phyloP scores from a whole-genome alignment of 2,888 invertebrate species.

The Synanthedon tipuliformis region DNA sequence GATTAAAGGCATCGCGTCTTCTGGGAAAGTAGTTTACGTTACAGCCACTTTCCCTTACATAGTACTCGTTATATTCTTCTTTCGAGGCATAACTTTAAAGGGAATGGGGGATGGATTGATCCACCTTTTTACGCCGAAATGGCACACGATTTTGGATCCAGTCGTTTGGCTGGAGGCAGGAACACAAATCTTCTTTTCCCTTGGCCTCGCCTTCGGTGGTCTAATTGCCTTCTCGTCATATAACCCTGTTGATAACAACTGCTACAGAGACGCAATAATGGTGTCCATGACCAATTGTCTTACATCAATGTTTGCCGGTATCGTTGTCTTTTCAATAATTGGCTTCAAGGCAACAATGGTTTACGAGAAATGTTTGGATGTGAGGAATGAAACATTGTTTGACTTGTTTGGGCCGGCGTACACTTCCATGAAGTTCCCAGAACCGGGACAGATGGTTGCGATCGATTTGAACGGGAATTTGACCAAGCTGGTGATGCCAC shows the following conservation, averaged over 20 bases:
- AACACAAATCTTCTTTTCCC: conserved; percentile 96
- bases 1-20: conserved; percentile 97
- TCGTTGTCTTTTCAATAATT: conserved; percentile 95
- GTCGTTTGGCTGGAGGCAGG: conserved; percentile 98
- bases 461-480: conserved; percentile 66
- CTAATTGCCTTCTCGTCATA: conserved; percentile 96
- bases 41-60: conserved; percentile 97
- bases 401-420: conserved; percentile 68
- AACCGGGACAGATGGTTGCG: conserved; percentile 67
- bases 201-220: conserved; percentile 95
- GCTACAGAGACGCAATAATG: conserved; percentile 91
- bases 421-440: conserved; percentile 59
- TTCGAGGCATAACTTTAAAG: conserved; percentile 90
- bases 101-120: conserved; percentile 88
- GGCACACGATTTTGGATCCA: conserved; percentile 91
- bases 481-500: conserved; percentile 72
- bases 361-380: conserved; percentile 79
- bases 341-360: conserved; percentile 91
- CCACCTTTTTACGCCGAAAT: conserved; percentile 92
- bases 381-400: conserved; percentile 71
- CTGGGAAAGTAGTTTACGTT: conserved; percentile 95
- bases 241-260: conserved; percentile 96
- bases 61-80: conserved; percentile 95
- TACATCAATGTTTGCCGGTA: conserved; percentile 96
- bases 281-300: conserved; percentile 94